Base-by-base conservation (phyloP, 2,113 vertebrate species). In the Lophura nycthemera region DNA sequence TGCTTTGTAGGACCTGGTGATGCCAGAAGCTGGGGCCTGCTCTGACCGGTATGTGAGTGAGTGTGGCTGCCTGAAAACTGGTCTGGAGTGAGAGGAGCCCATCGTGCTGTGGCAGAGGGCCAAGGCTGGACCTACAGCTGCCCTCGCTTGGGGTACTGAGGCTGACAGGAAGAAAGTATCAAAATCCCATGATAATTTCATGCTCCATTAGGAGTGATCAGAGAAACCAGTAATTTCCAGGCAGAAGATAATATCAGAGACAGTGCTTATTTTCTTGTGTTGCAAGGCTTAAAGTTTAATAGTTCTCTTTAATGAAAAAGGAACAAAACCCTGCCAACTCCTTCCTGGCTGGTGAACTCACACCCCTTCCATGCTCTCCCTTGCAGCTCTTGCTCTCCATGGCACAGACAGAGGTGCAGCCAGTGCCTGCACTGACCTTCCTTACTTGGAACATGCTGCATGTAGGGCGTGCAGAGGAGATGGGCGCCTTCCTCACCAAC, bases 291-390 rank as follows among this genome's bases (percentile, higher is more conserved):
- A 72, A 48, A 74, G 80, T 83, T 95, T 94, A 86, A 32, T 60
- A 83, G 86, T 54, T 90, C 60, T 80, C 67, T 95, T 52, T 67
- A 66, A 83, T 94, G 83, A 83, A 70, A 95, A 94, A 67, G 56
- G 59, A 38, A 21, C 71, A 65, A 47, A 92, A 54, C 16, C 20
- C 3, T 59, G 72, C 77, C 75, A 95, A 1, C 30, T 89, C 15
- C 15, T 70, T 50, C 40, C 52, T 32, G 21, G 20, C 17, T 86
- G 74, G 19, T 83, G 66, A 43, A 50, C 59, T 85, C 83, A 16
- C 17, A 42, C 5, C 59, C 22, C 17, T 78, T 86, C 69, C n/a
- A 12, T 24, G 6, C 36, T 75, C 45, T 92, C 56, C 65, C 40
- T 3, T 34, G 76, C 67, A 50, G 69, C 17, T 52, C 80, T 78